Conservation (phyloP, 1,140 invertebrate genomes). For the Archivesica marissinica region DNA sequence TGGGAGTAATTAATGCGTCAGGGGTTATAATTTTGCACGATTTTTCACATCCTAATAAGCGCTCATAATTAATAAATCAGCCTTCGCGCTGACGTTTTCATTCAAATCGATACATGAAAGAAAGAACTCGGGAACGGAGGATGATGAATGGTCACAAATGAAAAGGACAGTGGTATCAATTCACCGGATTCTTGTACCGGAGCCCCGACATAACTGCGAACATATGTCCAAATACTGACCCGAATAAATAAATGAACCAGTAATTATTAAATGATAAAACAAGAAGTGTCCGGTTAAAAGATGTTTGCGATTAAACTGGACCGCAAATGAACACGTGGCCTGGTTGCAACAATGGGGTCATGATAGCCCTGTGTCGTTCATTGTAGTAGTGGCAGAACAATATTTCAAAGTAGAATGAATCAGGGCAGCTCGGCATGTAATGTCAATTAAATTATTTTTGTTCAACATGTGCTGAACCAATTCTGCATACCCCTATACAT, state of each 20-base stretch:
- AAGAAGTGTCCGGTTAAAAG: neutral
- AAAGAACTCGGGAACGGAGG: neutral
- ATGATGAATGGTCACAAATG: neutral
- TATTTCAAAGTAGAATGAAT: no score
- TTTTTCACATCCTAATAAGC: neutral
- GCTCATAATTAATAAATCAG: conserved; percentile 27
- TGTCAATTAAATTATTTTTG: no score
- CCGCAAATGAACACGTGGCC: no score
- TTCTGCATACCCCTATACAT: no score
- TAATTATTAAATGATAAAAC: neutral
- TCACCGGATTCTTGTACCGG: neutral
- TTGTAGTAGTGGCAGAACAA: no score
- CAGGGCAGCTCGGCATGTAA: no score
- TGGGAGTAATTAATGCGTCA: neutral
- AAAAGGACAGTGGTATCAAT: neutral
- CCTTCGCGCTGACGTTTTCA: neutral
- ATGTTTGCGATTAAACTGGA: no score
- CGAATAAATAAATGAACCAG: neutral
- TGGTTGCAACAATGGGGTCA: no score
- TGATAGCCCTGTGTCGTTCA: no score
- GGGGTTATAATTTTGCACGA: neutral
- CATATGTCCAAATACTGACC: neutral
- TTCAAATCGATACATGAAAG: neutral
- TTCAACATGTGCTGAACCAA: no score
- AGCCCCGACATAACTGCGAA: neutral